Base-by-base conservation (phyloP, 2,113 vertebrate genomes). In the Melozone crissalis region DNA sequence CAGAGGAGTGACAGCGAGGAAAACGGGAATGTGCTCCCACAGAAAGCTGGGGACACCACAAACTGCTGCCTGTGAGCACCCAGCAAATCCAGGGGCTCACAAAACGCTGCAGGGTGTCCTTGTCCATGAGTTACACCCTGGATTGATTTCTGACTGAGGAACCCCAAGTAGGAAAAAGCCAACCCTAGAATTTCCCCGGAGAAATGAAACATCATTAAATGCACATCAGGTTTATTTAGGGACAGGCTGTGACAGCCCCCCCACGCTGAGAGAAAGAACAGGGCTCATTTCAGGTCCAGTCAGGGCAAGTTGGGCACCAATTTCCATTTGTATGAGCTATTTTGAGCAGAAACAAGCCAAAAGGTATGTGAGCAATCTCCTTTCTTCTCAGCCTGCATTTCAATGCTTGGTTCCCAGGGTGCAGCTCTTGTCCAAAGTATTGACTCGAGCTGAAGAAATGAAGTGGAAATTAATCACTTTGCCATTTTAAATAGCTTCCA, bases 81-180 rank as follows among this genome's bases (percentile, higher is more conserved):
- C 61, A 52, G n/a, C 52, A 57, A 81, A 84, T 22, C 14, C 73
- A 13, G 43, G 73, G 57, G n/a, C 30, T 44, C 65, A 19, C 26
- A n/a, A 44, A 69, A 83, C 0, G 1, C 71, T 19, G 5, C 7
- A 76, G 73, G 0, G 0, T 3, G 15, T 41, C 35, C 43, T 17
- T 3, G 5, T 5, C 28, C 14, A 0, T 2, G 9, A 11, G 3
- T 20, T 5, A 10, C 6, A 61, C 3, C 23, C 61, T 31, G 61
- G 11, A 30, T 11, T 3, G 33, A 16, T 6, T 54, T 62, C n/a
- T 20, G 37, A 14, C 28, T 2, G 17, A 69, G 37, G 28, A 52
- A 66, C 20, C 33, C 74, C 20, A 11, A 51, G 43, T 0, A 47
- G 57, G 61, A 78, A 78, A 8, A 28, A 59, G 27, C 57, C 39